Base-by-base conservation (phyloP, 2,797 vertebrate genomes). In the Thripadectes ignobilis region DNA sequence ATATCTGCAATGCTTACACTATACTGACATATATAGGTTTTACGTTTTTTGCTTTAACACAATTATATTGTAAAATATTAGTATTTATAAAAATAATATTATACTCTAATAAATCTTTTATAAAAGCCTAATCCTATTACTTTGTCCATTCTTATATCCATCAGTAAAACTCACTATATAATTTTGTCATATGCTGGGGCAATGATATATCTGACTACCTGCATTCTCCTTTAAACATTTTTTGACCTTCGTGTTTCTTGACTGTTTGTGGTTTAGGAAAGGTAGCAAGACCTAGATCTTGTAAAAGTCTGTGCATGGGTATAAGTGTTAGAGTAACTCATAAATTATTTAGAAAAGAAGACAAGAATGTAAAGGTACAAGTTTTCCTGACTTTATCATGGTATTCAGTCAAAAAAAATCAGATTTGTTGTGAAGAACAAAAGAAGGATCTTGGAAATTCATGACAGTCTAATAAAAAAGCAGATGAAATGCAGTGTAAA, bases 271-370 rank as follows among this genome's bases (percentile, higher is more conserved):
- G 15, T 39, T 43, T 14, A 45, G 23, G 54, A 73, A 77, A 39
- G 1, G 1, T 27, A 71, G 6, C 1, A 3, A 51, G 10, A 58
- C 3, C 1, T 36, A 27, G 45, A 57, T 30, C 32, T 71, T 66
- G 16, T 8, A 22, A 32, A 82, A 59, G 63, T 38, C 26, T 59
- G 19, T 32, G 5, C 18, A 26, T 55, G 15, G 7, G 39, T 63
- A 6, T 32, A 71, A 68, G 10, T 61, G 30, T 57, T 68, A 11
- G 16, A 82, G 2, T 30, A 1, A 32, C 59, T 76, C 0, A 41
- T 58, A 54, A 69, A 54, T 49, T 58, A 77, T 39, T 23, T n/a
- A 27, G 13, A 68, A 72, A 81, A 90, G 7, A 65, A 1, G 1
- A 3, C 24, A 79, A 82, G 5, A 49, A 77, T 17, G 2, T 34